Conservation (phyloP, 2,888 invertebrate genomes). For the Drosophila falleni region DNA sequence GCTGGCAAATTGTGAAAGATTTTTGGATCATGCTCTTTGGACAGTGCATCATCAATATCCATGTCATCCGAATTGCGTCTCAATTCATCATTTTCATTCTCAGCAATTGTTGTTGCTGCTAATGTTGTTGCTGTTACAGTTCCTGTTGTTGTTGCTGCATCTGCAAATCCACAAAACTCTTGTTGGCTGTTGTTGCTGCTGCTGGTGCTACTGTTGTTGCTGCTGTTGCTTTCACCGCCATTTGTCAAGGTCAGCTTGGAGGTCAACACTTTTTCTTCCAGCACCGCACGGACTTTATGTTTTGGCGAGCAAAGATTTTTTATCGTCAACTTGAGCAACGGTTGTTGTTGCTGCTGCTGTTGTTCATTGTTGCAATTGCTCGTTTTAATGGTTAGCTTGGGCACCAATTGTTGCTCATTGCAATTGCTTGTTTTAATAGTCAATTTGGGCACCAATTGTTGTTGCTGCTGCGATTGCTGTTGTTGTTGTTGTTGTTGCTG, state of each 20-base stretch:
- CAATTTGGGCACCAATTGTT: conserved; percentile 74
- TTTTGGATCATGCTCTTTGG: conserved; percentile 82
- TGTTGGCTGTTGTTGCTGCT: conserved; percentile 41
- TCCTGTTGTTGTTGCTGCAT: conserved; percentile 15
- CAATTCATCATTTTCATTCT: conserved; percentile 49
- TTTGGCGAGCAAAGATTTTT: conserved; percentile 85
- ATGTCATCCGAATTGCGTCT: conserved; percentile 84
- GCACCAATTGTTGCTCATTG: conserved; percentile 67
- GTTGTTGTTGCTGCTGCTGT: conserved; percentile 37
- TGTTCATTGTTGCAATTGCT: conserved; percentile 40
- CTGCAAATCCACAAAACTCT: conserved; percentile 68
- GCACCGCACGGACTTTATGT: conserved; percentile 86
- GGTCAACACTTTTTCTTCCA: conserved; percentile 83
- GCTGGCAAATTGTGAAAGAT: conserved; percentile 81
- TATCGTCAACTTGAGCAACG: conserved; percentile 84
- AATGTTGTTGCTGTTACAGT: conserved; percentile 29
- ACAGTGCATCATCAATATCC: conserved; percentile 83
- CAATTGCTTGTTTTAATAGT: conserved; percentile 74
- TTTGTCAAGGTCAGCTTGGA: conserved; percentile 63
- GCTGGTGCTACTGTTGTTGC: conserved; percentile 20
- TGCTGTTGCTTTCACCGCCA: conserved; percentile 74
- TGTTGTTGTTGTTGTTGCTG: conserved; percentile 34
- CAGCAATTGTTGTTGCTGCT: conserved; percentile 12
- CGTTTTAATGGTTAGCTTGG: conserved; percentile 85
- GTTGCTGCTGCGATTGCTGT: conserved; percentile 40